A percentile compares a stretch with the other conserved stretches of the same genome.
Conservation (phyloP, 2,113 vertebrate genomes). For the Ageneiosus marmoratus region DNA sequence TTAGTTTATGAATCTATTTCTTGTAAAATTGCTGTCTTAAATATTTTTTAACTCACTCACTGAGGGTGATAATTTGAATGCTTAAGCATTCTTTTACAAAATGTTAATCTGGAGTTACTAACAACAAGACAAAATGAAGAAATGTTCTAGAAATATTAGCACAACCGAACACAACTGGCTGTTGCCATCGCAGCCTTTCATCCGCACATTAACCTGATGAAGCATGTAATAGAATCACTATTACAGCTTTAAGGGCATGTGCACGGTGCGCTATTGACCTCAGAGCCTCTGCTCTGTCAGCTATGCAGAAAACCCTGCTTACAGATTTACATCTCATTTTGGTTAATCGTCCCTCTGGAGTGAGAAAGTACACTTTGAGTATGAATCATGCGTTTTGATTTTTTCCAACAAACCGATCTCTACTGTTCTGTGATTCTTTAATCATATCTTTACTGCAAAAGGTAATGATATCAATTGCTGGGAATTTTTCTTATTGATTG, state of each 20-base stretch:
- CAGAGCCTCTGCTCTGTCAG: background rate
- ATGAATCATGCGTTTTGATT: background rate
- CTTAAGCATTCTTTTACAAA: background rate
- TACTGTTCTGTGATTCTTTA: background rate
- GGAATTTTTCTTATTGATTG: background rate
- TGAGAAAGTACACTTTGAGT: background rate
- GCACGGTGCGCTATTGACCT: background rate
- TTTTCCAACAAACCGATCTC: background rate
- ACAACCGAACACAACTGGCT: background rate
- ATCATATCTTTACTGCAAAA: background rate
- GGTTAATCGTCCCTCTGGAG: background rate
- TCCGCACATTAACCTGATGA: conserved; percentile 34
- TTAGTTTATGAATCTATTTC: conserved; percentile 4
- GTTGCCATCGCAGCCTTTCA: background rate
- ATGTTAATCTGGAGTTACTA: background rate
- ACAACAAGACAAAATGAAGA: background rate
- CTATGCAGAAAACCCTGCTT: background rate
- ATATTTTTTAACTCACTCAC: background rate
- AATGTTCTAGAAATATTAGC: background rate
- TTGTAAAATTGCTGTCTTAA: conserved; percentile 7
- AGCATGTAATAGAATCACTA: conserved; percentile 14
- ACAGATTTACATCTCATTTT: conserved; percentile 23
- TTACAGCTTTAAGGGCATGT: conserved; percentile 20
- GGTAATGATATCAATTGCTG: background rate
- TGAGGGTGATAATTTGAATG: background rate